Conservation (phyloP, 1,140 invertebrate genomes). For the Thaumetopoea pityocampa region DNA sequence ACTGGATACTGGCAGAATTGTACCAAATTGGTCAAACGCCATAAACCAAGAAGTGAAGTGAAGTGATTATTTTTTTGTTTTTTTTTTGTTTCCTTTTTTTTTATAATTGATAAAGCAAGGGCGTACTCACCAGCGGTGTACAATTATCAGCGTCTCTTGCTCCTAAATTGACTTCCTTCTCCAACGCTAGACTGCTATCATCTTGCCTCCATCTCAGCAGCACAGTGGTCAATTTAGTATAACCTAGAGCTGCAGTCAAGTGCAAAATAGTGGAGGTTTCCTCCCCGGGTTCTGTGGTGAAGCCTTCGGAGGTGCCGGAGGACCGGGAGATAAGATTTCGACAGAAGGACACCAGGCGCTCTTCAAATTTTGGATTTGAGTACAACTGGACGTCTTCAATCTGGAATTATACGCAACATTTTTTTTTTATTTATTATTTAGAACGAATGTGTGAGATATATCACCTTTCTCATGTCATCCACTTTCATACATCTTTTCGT, state of each 20-base stretch:
- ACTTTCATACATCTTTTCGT: too few species aligned
- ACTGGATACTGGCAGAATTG: too few species aligned
- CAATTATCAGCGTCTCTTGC: slow-evolving; percentile 91
- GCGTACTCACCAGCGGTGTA: slow-evolving; percentile 85
- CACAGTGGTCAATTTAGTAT: slow-evolving; percentile 86
- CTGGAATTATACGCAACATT: slow-evolving; percentile 62
- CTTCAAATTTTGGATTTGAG: slow-evolving; percentile 85
- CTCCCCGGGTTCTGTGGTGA: slow-evolving; percentile 64
- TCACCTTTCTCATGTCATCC: too few species aligned
- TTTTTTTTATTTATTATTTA: too few species aligned
- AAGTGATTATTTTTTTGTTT: too few species aligned
- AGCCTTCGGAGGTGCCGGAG: slow-evolving; percentile 54
- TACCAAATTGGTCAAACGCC: too few species aligned
- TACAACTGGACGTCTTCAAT: slow-evolving; percentile 80
- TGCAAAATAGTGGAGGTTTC: slow-evolving; percentile 92
- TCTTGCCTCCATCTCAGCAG: slow-evolving; percentile 92
- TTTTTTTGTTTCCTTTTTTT: too few species aligned
- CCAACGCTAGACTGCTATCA: slow-evolving; percentile 89
- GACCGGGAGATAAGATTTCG: slow-evolving; percentile 80
- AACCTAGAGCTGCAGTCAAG: slow-evolving; percentile 91
- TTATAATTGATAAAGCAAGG: too few species aligned
- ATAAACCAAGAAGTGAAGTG: too few species aligned
- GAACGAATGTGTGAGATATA: too few species aligned
- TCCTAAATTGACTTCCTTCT: slow-evolving; percentile 94
- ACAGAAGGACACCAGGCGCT: slow-evolving; percentile 88